Evolutionary conservation across 2,113 vertebrate species (phyloP).

Genomic region (Amphilophus citrinellus): DNA sequence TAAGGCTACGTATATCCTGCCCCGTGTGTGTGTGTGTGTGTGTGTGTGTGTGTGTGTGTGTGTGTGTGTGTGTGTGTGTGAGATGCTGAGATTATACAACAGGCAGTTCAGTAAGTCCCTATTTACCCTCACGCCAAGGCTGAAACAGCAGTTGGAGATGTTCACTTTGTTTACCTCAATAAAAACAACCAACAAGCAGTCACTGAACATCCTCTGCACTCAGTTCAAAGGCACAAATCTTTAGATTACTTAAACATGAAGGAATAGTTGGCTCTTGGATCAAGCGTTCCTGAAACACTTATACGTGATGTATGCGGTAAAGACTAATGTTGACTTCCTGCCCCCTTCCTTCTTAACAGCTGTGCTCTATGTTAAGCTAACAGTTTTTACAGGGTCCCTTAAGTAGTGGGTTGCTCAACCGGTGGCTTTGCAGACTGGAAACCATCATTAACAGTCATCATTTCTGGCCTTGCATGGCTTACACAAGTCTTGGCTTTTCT

Average conservation of each 20-base stretch:
- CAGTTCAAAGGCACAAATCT: slow-evolving; percentile 52
- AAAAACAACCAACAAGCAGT: slow-evolving; percentile 39
- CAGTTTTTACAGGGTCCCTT: slow-evolving; percentile 62
- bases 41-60: not conserved
- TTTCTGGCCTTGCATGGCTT: slow-evolving; percentile 32
- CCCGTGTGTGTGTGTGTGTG: not conserved
- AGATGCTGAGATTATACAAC: slow-evolving; percentile 40
- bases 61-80: not conserved
- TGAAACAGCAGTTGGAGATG: slow-evolving; percentile 48
- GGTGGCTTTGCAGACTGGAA: slow-evolving; percentile 47
- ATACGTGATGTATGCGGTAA: slow-evolving; percentile 58
- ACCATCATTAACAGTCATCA: slow-evolving; percentile 25
- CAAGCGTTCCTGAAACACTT: slow-evolving; percentile 72
- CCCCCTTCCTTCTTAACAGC: slow-evolving; percentile 48
- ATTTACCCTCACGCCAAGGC: slow-evolving; percentile 28
- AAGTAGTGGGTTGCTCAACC: slow-evolving; percentile 34
- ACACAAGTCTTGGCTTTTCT: slow-evolving; percentile 9
- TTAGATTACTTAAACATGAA: slow-evolving; percentile 52
- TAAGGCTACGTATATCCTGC: slow-evolving; percentile 39
- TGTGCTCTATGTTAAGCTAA: slow-evolving; percentile 59
- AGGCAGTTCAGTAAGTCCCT: slow-evolving; percentile 20
- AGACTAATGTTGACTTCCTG: slow-evolving; percentile 53
- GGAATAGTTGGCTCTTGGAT: slow-evolving; percentile 20
- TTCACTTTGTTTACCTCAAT: slow-evolving; percentile 57
- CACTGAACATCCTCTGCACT: slow-evolving; percentile 41